phyloP scores from a whole-genome alignment of 2,888 invertebrate genomes.

The Perithous albicinctus region DNA sequence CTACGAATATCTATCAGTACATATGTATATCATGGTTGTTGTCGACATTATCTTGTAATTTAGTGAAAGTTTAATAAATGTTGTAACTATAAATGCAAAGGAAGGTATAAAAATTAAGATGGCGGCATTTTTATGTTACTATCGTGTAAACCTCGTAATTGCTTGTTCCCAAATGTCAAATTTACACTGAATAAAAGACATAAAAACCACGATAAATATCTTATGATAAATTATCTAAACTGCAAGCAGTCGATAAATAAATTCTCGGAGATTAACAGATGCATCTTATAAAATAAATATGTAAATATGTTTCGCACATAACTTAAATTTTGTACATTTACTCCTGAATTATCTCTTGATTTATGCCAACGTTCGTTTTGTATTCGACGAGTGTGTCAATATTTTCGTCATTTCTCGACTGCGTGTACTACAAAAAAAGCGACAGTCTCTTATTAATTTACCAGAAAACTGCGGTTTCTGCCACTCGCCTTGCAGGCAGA shows the following conservation, averaged over 20 bases:
- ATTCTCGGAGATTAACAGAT: not conserved
- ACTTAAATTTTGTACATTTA: not conserved
- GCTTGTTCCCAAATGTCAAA: not conserved
- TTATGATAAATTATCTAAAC: not conserved
- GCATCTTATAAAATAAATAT: too few species aligned
- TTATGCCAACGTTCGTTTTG: constrained; percentile 3
- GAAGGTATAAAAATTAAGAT: too few species aligned
- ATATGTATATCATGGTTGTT: too few species aligned
- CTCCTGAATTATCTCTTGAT: not conserved
- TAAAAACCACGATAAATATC: not conserved
- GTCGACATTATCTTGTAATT: too few species aligned
- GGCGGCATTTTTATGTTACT: too few species aligned
- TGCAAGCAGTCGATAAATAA: not conserved
- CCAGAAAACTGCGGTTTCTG: constrained; percentile 42
- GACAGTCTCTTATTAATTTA: constrained; percentile 30
- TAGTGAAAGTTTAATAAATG: too few species aligned
- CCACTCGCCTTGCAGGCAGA: not conserved
- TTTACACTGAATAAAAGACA: not conserved
- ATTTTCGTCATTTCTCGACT: constrained; percentile 22
- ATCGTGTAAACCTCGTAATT: too few species aligned
- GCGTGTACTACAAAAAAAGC: constrained; percentile 3
- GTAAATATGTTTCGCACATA: not conserved
- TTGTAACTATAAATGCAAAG: too few species aligned
- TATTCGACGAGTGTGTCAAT: constrained; percentile 14
- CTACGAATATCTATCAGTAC: too few species aligned